Evolutionary conservation across 2,888 invertebrate genomes (phyloP), one percentile per base, ranked within the genome.

Genomic region (Ophioninae sp.): DNA sequence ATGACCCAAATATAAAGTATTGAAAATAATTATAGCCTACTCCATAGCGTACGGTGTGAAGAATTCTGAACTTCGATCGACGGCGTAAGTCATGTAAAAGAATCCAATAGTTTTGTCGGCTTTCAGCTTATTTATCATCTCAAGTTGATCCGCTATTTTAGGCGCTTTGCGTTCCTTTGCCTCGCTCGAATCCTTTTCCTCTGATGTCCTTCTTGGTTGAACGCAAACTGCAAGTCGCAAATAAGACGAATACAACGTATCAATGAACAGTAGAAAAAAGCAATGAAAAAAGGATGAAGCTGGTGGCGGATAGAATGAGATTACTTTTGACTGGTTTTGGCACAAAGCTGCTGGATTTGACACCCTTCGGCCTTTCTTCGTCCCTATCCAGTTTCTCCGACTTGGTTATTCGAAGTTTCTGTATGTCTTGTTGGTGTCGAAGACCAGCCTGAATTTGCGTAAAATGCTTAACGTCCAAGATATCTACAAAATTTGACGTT

Each of bases 11-110:
- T 30, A 30, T 2, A 30, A 30, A 30, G 30, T 30, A 30, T 30
- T 30, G 1, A n/a, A 51, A 61, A 22, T n/a, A 9, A 13, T 41
- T 22, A 67, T 13, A 64, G 64, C 94, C 93, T 93, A 96, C 96
- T 94, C 95, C 56, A 97, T 93, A 82, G 96, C 96, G 89, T 97
- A 97, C 0, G 96, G 96, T 3, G 96, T 95, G 86, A 96, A 97
- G 88, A 94, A 95, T 86, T 96, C 95, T 84, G 96, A 96, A 6
- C 95, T 94, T 79, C 95, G 95, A n/a, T 95, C 95, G 0, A 96
- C 95, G 61, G 96, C 95, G 87, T 96, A 96, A 8, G 95, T 94
- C 94, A 98, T 95, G 90, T 98, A 98, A 6, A 96, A 94, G 90
- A 97, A 98, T 8, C 94, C 94, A 72, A 94, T 93, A 30, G 94